Evolutionary conservation across 2,113 vertebrate genomes (phyloP).

Genomic region (Chroicocephalus ridibundus): DNA sequence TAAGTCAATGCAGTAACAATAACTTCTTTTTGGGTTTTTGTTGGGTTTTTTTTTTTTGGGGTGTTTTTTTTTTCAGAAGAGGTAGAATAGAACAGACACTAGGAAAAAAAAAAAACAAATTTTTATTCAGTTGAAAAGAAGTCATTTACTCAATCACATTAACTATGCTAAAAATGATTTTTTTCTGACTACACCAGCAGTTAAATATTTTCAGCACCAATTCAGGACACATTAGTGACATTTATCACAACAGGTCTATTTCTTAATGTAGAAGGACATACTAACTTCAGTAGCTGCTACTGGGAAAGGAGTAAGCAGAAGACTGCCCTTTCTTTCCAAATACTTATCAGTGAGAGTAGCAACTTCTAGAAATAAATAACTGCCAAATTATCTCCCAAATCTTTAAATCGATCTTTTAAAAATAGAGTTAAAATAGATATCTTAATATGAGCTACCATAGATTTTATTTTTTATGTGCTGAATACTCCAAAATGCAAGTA

Average conservation of each 20-base stretch:
- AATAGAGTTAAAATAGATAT: slow-evolving; percentile 69
- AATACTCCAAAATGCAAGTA: slow-evolving; percentile 45
- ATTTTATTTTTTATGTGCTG: slow-evolving; percentile 53
- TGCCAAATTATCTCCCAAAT: slow-evolving; percentile 63
- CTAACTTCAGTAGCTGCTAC: slow-evolving; percentile 60
- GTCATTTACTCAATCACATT: slow-evolving; percentile 66
- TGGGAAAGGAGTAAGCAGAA: slow-evolving; percentile 48
- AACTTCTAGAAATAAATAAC: slow-evolving; percentile 63
- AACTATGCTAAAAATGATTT: slow-evolving; percentile 65
- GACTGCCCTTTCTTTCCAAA: slow-evolving; percentile 41
- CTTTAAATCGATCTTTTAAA: slow-evolving; percentile 49
- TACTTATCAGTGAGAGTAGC: slow-evolving; percentile 18
- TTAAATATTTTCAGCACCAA: slow-evolving; percentile 70
- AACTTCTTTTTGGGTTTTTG: neutral
- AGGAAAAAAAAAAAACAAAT: slow-evolving; percentile 13
- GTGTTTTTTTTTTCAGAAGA: neutral
- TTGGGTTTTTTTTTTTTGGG: neutral
- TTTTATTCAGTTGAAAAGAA: slow-evolving; percentile 69
- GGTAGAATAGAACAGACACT: slow-evolving; percentile 63
- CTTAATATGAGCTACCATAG: slow-evolving; percentile 65
- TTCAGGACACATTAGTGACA: slow-evolving; percentile 71
- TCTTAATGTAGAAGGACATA: slow-evolving; percentile 63
- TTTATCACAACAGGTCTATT: slow-evolving; percentile 66
- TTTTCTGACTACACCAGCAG: slow-evolving; percentile 67
- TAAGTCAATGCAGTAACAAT: neutral